These are phyloP conservation scores for Anseranas semipalmata DNA, from an alignment of 2,113 vertebrate genomes.

Conservation along the genomic window DNA sequence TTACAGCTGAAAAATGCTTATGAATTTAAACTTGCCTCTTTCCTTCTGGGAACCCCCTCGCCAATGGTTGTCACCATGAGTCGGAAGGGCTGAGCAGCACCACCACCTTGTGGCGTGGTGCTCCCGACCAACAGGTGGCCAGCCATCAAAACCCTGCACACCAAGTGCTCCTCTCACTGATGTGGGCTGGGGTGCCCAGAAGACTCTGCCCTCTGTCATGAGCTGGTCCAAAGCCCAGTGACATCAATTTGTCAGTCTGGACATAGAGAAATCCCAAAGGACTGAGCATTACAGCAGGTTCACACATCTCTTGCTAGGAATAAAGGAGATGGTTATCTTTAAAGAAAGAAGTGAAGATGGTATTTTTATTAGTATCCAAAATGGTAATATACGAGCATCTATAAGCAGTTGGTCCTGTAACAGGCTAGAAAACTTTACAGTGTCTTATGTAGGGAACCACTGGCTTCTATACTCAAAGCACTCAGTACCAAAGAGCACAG, in stretches of 20 bases:
- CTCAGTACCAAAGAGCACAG: neutral
- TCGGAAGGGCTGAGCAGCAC: neutral
- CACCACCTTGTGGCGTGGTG: neutral
- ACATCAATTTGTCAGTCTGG: neutral
- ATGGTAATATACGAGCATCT: neutral
- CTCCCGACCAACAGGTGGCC: neutral
- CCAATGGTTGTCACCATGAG: neutral
- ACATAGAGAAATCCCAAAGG: neutral
- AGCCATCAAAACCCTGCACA: neutral
- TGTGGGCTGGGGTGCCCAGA: rapidly evolving
- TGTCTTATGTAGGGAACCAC: neutral
- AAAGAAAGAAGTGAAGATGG: neutral
- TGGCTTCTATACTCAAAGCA: neutral
- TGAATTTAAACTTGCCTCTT: neutral
- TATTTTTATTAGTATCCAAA: neutral
- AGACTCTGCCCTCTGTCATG: rapidly evolving
- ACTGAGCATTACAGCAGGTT: neutral
- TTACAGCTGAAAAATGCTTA: neutral
- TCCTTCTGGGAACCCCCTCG: no score
- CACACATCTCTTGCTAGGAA: neutral
- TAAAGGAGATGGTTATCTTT: neutral
- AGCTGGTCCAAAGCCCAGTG: neutral
- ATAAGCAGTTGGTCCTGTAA: neutral
- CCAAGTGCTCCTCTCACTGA: neutral
- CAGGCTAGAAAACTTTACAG: neutral